phyloP scores from a whole-genome alignment of 2,797 vertebrate species.

The Melanotaenia maccullochi region DNA sequence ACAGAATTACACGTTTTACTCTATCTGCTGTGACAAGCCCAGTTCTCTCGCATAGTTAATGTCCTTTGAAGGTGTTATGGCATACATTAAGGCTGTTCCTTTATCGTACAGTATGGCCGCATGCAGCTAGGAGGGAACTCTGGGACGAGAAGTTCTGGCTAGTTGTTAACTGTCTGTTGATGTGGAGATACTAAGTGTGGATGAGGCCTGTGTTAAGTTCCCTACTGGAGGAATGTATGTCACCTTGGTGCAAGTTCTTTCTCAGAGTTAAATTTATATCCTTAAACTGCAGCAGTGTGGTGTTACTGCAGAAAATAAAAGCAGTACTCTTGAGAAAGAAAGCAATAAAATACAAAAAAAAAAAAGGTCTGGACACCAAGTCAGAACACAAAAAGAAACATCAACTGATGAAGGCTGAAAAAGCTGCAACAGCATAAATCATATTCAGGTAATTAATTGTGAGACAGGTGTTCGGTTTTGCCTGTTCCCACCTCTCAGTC shows the following conservation, averaged over 20 bases:
- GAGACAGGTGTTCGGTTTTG: conserved; percentile 10
- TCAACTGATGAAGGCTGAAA: conserved; percentile 13
- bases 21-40: background rate
- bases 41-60: conserved; percentile 13
- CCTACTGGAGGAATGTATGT: conserved; percentile 92
- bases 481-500: background rate
- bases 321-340: conserved; percentile 67
- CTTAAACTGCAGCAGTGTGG: conserved; percentile 77
- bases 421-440: conserved; percentile 11
- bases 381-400: conserved; percentile 32
- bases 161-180: conserved; percentile 81
- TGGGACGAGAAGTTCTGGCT: conserved; percentile 44
- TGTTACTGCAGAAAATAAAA: conserved; percentile 30
- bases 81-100: conserved; percentile 14
- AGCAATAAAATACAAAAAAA: conserved; percentile 53
- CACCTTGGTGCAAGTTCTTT: conserved; percentile 79
- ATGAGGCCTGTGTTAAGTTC: conserved; percentile 82
- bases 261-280: conserved; percentile 50
- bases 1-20: conserved; percentile 6
- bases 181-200: conserved; percentile 66
- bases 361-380: conserved; percentile 52
- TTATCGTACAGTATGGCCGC: background rate
- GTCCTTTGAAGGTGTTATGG: conserved; percentile 7
- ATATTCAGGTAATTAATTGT: conserved; percentile 4
- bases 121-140: conserved; percentile 1